These are phyloP conservation scores for Zele albiditarsus DNA, from an alignment of 2,888 invertebrate species.

Conservation along the genomic window DNA sequence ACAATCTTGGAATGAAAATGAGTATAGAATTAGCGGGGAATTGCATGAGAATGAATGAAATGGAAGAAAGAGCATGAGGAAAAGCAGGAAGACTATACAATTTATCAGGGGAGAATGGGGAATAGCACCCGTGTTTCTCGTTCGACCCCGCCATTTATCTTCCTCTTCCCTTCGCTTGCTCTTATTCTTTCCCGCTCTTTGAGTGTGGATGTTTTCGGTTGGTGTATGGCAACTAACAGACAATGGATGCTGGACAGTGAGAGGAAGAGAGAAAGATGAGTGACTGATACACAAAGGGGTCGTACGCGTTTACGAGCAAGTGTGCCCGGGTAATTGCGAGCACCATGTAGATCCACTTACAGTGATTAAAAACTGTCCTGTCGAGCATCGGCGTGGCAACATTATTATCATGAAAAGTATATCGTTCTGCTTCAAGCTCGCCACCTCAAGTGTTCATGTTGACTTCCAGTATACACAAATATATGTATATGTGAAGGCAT, in stretches of 20 bases:
- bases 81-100: not conserved
- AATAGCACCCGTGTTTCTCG: conserved; percentile 34
- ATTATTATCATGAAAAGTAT: conserved; percentile 28
- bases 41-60: not conserved
- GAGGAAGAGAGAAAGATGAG: conserved; percentile 17
- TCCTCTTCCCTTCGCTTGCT: not conserved
- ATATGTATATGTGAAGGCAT: not conserved
- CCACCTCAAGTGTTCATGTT: conserved; percentile 23
- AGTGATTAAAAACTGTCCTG: conserved; percentile 74
- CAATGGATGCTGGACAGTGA: not conserved
- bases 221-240: conserved; percentile 1
- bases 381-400: conserved; percentile 61
- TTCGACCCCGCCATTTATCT: conserved; percentile 30
- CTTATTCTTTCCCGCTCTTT: not conserved
- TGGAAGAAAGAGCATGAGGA: not conserved
- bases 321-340: conserved; percentile 70
- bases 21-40: not conserved
- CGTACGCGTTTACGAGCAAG: conserved; percentile 57
- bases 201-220: conserved; percentile 1
- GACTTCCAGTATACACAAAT: not conserved
- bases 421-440: conserved; percentile 26
- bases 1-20: not conserved
- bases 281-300: conserved; percentile 68
- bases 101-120: not conserved
- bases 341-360: conserved; percentile 73